phyloP scores from a whole-genome alignment of 2,113 vertebrate genomes.

The Pavo muticus region DNA sequence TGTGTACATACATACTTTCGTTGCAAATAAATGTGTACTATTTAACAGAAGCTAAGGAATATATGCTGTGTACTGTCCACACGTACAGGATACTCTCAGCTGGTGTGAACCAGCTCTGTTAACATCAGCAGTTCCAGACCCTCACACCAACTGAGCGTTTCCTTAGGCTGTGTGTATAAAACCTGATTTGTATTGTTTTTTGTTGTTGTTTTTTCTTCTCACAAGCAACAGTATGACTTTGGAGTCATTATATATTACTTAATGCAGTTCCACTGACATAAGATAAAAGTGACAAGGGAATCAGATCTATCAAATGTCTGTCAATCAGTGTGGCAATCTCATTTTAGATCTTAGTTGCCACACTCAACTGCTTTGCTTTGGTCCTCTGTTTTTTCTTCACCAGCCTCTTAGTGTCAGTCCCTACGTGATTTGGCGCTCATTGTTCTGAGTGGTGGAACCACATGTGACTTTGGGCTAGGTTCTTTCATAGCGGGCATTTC shows the following conservation, averaged over 20 bases:
- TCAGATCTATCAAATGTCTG: not conserved
- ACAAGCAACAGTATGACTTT: not conserved
- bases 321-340: not conserved
- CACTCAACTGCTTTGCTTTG: not conserved
- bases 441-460: not conserved
- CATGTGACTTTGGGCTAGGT: not conserved
- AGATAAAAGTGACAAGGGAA: constrained; percentile 5
- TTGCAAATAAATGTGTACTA: not conserved
- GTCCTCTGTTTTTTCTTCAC: not conserved
- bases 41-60: not conserved
- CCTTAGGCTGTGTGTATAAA: not conserved
- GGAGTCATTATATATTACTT: not conserved
- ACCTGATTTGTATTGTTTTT: not conserved
- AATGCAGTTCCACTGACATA: not conserved
- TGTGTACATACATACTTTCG: not conserved
- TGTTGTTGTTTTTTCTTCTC: not conserved
- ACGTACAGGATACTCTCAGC: not conserved
- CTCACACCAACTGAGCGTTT: not conserved
- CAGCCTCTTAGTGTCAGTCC: not conserved
- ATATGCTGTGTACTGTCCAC: not conserved
- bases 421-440: not conserved
- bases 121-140: not conserved
- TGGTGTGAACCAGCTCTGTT: not conserved
- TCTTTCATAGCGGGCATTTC: not conserved
- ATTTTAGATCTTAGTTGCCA: not conserved